A percentile compares a stretch with the other conserved stretches of the same genome.
Evolutionary conservation across 2,113 vertebrate species (phyloP).

Genomic region (Columba janthina): DNA sequence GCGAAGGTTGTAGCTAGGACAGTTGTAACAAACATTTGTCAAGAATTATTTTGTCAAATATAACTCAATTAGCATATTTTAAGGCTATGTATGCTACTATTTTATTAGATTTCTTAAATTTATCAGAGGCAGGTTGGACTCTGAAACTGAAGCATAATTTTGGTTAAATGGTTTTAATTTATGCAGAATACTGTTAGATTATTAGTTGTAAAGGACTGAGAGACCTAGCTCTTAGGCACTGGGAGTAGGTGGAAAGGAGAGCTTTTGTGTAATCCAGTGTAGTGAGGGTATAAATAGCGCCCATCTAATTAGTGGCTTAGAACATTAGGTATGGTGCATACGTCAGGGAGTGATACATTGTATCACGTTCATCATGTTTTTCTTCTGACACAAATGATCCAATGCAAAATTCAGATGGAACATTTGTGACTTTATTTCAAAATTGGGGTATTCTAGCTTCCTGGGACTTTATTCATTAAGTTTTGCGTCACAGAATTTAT

Average conservation of each 20-base stretch:
- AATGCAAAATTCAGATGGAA: not conserved
- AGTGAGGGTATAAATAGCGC: slow-evolving; percentile 27
- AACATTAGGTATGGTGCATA: not conserved
- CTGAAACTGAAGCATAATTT: not conserved
- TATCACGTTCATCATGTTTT: not conserved
- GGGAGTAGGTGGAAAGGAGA: not conserved
- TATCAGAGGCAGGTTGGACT: not conserved
- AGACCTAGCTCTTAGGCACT: not conserved
- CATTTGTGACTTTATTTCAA: not conserved
- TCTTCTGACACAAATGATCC: not conserved
- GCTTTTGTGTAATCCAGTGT: slow-evolving; percentile 35
- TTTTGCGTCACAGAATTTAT: not conserved
- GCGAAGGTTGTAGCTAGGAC: not conserved
- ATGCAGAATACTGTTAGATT: not conserved
- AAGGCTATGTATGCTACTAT: not conserved
- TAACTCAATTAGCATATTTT: not conserved
- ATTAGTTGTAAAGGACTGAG: not conserved
- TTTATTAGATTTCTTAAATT: not conserved
- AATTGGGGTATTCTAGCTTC: not conserved
- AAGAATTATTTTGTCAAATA: not conserved
- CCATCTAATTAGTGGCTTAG: slow-evolving; percentile 31
- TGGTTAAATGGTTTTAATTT: not conserved
- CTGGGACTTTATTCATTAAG: not conserved
- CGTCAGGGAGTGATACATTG: not conserved
- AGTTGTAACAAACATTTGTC: not conserved